Conservation (phyloP, 2,888 invertebrate species). For the Drosophila leonis region DNA sequence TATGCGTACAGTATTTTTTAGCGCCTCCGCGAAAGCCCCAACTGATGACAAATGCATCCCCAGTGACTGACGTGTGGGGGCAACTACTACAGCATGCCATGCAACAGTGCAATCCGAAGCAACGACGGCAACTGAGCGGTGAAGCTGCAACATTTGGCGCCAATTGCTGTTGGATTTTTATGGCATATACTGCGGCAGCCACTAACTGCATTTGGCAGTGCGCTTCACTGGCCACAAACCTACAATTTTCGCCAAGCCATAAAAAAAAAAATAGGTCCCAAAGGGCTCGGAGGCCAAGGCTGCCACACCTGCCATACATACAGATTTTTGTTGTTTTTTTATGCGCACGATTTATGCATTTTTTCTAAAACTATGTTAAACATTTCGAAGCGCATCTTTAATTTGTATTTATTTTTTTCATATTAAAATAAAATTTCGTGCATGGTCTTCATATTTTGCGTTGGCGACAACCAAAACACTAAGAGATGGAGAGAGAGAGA, state of each 20-base stretch:
- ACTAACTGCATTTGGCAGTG: conserved; percentile 64
- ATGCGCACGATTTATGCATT: conserved; percentile 51
- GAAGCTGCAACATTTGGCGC: conserved; percentile 44
- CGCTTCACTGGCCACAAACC: conserved; percentile 35
- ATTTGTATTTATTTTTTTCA: conserved; percentile 24
- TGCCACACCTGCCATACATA: conserved; percentile 25
- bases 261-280: conserved; percentile 25
- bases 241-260: conserved; percentile 25
- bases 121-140: neutral
- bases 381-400: neutral
- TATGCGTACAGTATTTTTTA: conserved; percentile 63
- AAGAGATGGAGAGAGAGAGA: neutral
- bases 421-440: conserved; percentile 53
- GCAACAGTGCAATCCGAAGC: neutral
- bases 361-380: conserved; percentile 31
- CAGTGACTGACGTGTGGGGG: conserved; percentile 52
- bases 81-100: conserved; percentile 14
- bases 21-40: conserved; percentile 44
- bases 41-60: conserved; percentile 72
- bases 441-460: conserved; percentile 60
- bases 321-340: neutral
- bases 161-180: conserved; percentile 60
- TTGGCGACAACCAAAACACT: conserved; percentile 36
- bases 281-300: conserved; percentile 39
- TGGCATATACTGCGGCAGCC: conserved; percentile 49